Evolutionary conservation across 23 tunicate species (phyloP).

Genomic region (Styela plicata): DNA sequence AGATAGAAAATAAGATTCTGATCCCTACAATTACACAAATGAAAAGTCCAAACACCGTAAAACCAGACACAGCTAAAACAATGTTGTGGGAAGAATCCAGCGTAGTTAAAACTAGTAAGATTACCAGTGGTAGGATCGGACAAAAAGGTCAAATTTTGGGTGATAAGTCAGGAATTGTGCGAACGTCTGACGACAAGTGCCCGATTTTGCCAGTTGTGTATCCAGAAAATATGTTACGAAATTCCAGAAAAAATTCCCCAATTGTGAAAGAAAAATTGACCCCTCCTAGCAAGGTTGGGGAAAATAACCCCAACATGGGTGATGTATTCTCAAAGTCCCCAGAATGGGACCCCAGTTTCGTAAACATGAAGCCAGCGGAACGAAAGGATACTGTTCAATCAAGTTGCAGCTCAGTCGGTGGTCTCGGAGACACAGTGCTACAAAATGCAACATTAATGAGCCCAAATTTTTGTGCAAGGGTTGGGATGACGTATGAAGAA

Average conservation of each 20-base stretch:
- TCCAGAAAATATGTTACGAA: too few species aligned
- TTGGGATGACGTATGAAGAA: not conserved
- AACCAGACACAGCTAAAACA: not conserved
- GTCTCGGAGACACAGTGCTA: not conserved
- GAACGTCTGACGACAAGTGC: too few species aligned
- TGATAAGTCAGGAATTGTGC: not conserved
- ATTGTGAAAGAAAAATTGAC: not conserved
- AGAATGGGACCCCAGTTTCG: not conserved
- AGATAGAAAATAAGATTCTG: too few species aligned
- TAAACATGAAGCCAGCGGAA: not conserved
- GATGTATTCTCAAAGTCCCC: not conserved
- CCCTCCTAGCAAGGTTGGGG: not conserved
- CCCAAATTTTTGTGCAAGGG: not conserved
- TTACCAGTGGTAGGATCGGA: not conserved
- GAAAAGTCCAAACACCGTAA: not conserved
- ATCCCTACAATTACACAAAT: not conserved
- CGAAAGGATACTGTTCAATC: not conserved
- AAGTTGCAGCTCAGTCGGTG: not conserved
- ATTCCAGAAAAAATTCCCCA: not conserved
- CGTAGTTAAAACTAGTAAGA: not conserved
- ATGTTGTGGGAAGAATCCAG: not conserved
- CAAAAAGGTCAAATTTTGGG: not conserved
- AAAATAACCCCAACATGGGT: not conserved
- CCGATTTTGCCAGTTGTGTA: not conserved
- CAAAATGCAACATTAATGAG: not conserved